Conservation (phyloP, 2,113 vertebrate species). For the Aldabrachelys gigantea region DNA sequence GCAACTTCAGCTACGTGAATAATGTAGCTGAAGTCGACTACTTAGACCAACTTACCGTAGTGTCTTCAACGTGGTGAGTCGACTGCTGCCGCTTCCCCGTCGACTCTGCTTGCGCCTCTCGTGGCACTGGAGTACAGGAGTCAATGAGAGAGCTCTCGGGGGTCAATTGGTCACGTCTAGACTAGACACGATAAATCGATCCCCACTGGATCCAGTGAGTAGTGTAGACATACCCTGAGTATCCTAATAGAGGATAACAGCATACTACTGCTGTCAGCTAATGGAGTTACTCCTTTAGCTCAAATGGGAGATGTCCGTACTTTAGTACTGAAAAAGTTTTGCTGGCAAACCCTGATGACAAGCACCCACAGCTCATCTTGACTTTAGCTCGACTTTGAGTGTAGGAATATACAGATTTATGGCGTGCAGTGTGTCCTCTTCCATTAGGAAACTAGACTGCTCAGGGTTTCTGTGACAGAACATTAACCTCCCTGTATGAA, state of each 20-base stretch:
- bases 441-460: not conserved
- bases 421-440: not conserved
- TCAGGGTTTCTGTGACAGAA: not conserved
- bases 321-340: not conserved
- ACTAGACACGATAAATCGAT: no score
- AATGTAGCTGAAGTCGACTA: no score
- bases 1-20: no score
- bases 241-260: conserved; percentile 27
- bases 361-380: not conserved
- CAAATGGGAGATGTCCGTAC: not conserved
- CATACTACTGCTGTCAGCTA: not conserved
- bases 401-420: not conserved
- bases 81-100: no score
- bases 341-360: not conserved
- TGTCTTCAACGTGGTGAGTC: no score
- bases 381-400: not conserved
- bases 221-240: not conserved
- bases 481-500: not conserved
- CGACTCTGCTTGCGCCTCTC: no score
- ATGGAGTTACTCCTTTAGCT: not conserved
- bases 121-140: no score
- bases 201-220: no score
- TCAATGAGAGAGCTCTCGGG: no score
- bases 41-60: no score
- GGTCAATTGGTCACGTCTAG: no score